phyloP scores from a whole-genome alignment of 2,113 vertebrate genomes.

The Daboia siamensis region DNA sequence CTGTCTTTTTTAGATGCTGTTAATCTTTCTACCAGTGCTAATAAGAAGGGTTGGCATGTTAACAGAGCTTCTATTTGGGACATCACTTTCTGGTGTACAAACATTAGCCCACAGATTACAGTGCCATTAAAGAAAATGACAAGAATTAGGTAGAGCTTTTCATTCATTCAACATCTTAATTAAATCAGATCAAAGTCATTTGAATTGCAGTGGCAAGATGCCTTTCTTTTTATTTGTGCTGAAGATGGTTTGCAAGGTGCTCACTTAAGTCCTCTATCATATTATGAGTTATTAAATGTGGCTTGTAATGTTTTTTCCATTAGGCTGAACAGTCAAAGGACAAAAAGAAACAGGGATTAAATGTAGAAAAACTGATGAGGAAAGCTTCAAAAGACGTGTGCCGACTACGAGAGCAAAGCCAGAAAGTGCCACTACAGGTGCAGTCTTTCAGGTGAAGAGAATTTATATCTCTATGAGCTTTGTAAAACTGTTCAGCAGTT shows the following conservation, averaged over 20 bases:
- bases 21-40: neutral
- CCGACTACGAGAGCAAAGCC: conserved; percentile 80
- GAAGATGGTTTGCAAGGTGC: conserved; percentile 5
- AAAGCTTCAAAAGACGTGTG: conserved; percentile 82
- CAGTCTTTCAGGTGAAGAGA: conserved; percentile 79
- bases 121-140: neutral
- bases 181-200: neutral
- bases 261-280: neutral
- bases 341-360: conserved; percentile 75
- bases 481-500: neutral
- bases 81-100: neutral
- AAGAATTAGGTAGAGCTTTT: neutral
- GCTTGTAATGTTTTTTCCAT: conserved; percentile 3
- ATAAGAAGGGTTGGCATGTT: neutral
- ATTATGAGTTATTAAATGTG: neutral
- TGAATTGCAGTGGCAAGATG: neutral
- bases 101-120: neutral
- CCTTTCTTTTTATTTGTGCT: neutral
- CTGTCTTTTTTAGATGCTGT: neutral
- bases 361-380: conserved; percentile 78
- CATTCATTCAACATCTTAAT: neutral
- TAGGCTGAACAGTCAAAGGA: conserved; percentile 82
- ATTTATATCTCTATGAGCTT: neutral
- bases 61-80: neutral
- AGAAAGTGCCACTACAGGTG: conserved; percentile 79